These are phyloP conservation scores for Plebejus argus DNA, from an alignment of 2,888 invertebrate species.

Conservation along the genomic window DNA sequence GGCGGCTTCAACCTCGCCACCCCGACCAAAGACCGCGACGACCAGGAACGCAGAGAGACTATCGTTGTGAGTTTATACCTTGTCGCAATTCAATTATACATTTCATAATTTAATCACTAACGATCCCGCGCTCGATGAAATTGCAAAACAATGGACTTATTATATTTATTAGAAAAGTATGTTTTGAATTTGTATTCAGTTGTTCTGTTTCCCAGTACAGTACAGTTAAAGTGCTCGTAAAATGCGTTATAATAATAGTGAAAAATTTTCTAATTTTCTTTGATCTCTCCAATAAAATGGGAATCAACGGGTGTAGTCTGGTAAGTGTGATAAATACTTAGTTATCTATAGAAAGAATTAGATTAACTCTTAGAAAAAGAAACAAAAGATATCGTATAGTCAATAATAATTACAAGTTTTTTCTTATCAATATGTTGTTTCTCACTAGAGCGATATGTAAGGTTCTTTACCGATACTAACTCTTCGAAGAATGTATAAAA, in stretches of 20 bases:
- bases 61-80: slow-evolving; percentile 58
- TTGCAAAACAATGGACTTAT: slow-evolving; percentile 8
- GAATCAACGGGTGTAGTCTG: background rate
- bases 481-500: background rate
- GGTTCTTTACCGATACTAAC: background rate
- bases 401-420: slow-evolving; percentile 9
- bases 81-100: background rate
- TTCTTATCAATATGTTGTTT: slow-evolving; percentile 21
- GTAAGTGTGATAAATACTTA: background rate
- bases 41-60: slow-evolving; percentile 58
- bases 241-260: background rate
- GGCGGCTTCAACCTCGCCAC: slow-evolving; percentile 65
- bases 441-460: background rate
- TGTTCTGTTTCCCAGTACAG: slow-evolving; percentile 7
- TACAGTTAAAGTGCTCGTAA: background rate
- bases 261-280: background rate
- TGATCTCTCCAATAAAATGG: background rate
- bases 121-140: background rate
- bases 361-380: background rate
- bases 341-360: background rate
- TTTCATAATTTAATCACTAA: slow-evolving; percentile 6
- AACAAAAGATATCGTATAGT: background rate
- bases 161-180: background rate
- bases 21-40: slow-evolving; percentile 45
- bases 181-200: background rate